Base-by-base conservation (phyloP, 2,888 invertebrate species). In the Halictus quadricinctus region DNA sequence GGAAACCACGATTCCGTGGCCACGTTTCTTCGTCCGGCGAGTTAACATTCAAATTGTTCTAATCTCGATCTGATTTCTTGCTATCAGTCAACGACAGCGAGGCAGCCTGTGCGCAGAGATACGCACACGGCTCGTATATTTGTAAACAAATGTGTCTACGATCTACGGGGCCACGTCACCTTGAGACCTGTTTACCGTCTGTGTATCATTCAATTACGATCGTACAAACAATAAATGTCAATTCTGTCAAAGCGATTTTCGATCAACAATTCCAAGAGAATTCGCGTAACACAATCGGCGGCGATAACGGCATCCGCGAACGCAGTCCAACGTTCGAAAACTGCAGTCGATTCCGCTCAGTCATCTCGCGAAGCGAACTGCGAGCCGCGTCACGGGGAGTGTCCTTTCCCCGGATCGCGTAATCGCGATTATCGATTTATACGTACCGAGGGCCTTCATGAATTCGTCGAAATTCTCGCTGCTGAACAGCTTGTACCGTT, bases 381-480 rank as follows among this genome's bases (percentile, higher is more conserved):
- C 18, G 7, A 7, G 12, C 29, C 29, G 18, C 6, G 29, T 58
- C 10, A 25, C 60, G 46, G n/a, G 64, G 79, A 48, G 36, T 41
- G 58, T 48, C 25, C 58, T 48, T 7, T 50, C 18, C 5, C 43
- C n/a, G 58, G 25, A 64, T n/a, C 43, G 43, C 8, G 12, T 21
- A 41, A 79, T 54, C 74, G 12, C 15, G 76, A 41, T 21, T 29
- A 66, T 76, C 66, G 64, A 72, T 64, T 70, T 5, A 50, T 85
- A 95, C 97, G 96, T 94, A 98, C 98, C 98, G 84, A 98, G 95
- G 80, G 97, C 96, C 95, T 98, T 98, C 97, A 98, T 97, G 95
- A 97, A 98, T 84, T 97, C 97, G 91, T 98, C 98, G 95, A 98
- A 98, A 94, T 98, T 97, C 91, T 98, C 97, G 92, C 97, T 97